A percentile compares a stretch with the other conserved stretches of the same genome.
These are phyloP conservation scores for Xylota segnis DNA, from an alignment of 2,888 invertebrate genomes.

Conservation along the genomic window DNA sequence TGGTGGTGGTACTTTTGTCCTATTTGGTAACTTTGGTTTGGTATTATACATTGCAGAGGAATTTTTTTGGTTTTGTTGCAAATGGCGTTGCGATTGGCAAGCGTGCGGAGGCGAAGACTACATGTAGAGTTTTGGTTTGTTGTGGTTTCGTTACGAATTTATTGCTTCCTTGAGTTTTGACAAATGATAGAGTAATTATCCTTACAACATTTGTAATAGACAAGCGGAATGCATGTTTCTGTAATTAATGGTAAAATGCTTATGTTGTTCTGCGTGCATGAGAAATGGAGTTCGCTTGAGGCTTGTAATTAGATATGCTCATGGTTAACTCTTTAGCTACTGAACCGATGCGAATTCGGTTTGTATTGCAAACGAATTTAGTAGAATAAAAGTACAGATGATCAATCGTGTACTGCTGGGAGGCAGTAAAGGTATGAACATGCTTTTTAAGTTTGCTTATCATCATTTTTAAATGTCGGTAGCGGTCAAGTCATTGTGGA, in stretches of 20 bases:
- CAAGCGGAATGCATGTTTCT: background rate
- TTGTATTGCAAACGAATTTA: no score
- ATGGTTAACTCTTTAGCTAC: no score
- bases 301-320: no score
- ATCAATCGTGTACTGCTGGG: no score
- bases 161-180: slow-evolving; percentile 30
- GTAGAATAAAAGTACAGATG: no score
- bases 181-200: slow-evolving; percentile 35
- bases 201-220: slow-evolving; percentile 4
- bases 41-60: background rate
- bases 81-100: slow-evolving; percentile 32
- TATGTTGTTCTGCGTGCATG: no score
- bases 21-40: slow-evolving; percentile 8
- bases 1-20: background rate
- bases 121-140: slow-evolving; percentile 10
- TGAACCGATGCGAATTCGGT: no score
- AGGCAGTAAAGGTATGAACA: no score
- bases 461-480: no score
- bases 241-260: slow-evolving; percentile 1
- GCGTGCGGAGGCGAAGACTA: slow-evolving; percentile 2
- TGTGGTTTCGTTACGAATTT: slow-evolving; percentile 14
- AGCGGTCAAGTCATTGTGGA: no score
- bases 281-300: no score
- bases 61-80: slow-evolving; percentile 31
- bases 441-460: no score